Percentiles rank a stretch among this genome's conserved stretches.
Conservation (phyloP, 2,113 vertebrate species). For the Ptyas mucosa region DNA sequence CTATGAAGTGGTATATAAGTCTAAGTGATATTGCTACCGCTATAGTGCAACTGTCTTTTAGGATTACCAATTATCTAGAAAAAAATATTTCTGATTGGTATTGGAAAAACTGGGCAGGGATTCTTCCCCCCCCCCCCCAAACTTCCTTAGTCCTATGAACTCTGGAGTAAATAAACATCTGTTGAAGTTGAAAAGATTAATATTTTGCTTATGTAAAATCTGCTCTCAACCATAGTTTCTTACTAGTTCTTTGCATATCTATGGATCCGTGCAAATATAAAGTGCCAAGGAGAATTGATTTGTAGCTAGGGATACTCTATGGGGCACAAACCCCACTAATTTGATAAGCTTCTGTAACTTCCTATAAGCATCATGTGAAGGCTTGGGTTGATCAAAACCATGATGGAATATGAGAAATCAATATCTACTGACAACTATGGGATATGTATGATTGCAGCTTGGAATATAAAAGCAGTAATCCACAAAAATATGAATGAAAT, state of each 20-base stretch:
- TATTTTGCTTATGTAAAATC: background rate
- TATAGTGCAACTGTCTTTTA: background rate
- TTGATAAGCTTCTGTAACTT: background rate
- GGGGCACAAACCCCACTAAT: background rate
- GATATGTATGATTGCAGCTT: background rate
- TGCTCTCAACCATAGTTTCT: background rate
- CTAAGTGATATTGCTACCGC: background rate
- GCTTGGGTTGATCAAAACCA: background rate
- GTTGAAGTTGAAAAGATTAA: background rate
- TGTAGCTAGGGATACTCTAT: background rate
- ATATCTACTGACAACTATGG: background rate
- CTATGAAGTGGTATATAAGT: background rate
- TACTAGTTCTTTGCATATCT: background rate
- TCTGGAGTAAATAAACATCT: background rate
- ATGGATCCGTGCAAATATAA: background rate
- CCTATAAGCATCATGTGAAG: background rate
- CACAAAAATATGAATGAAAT: background rate
- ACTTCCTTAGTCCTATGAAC: background rate
- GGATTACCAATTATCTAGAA: background rate
- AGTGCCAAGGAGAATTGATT: background rate
- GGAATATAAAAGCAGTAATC: background rate
- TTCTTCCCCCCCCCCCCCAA: too few relatives aligned
- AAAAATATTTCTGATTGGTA: background rate
- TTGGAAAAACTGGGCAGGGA: background rate
- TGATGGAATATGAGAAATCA: background rate